Conservation (phyloP, 2,888 invertebrate genomes). For the Rhynchonema sp. region DNA sequence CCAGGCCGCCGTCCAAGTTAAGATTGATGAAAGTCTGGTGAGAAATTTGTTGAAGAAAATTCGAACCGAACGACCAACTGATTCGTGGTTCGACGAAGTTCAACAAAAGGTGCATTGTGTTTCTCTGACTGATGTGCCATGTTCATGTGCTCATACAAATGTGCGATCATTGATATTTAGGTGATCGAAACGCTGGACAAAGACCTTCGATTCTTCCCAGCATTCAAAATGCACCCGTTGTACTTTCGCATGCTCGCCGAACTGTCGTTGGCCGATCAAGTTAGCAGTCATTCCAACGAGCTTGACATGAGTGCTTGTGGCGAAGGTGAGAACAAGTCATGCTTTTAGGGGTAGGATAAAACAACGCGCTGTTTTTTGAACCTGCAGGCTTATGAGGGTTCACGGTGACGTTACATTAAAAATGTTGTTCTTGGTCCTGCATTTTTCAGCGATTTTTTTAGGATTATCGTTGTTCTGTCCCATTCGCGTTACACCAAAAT, state of each 20-base stretch:
- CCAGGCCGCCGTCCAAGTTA: slow-evolving; percentile 43
- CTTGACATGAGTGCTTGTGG: too few relatives aligned
- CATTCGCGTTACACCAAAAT: too few relatives aligned
- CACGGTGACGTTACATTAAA: too few relatives aligned
- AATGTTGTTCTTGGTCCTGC: too few relatives aligned
- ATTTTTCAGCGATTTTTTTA: too few relatives aligned
- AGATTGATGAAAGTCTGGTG: slow-evolving; percentile 43
- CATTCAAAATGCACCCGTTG: slow-evolving; percentile 45
- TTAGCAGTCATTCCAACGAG: too few relatives aligned
- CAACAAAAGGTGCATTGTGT: slow-evolving; percentile 33
- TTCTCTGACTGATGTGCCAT: not conserved
- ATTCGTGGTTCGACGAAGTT: slow-evolving; percentile 64
- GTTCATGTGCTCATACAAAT: not conserved
- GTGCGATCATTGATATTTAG: not conserved
- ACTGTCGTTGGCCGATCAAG: not conserved
- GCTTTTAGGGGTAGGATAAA: too few relatives aligned
- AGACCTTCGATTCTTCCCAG: slow-evolving; percentile 43
- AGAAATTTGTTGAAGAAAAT: slow-evolving; percentile 44
- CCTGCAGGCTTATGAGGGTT: too few relatives aligned
- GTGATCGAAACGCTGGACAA: slow-evolving; percentile 28
- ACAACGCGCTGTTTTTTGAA: too few relatives aligned
- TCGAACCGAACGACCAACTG: slow-evolving; percentile 43
- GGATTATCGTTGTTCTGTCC: too few relatives aligned
- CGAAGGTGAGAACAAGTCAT: too few relatives aligned
- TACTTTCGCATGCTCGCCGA: slow-evolving; percentile 53